Evolutionary conservation across 2,797 vertebrate genomes (phyloP), one percentile per base, ranked within the genome.

Genomic region (Smutsia gigantea): DNA sequence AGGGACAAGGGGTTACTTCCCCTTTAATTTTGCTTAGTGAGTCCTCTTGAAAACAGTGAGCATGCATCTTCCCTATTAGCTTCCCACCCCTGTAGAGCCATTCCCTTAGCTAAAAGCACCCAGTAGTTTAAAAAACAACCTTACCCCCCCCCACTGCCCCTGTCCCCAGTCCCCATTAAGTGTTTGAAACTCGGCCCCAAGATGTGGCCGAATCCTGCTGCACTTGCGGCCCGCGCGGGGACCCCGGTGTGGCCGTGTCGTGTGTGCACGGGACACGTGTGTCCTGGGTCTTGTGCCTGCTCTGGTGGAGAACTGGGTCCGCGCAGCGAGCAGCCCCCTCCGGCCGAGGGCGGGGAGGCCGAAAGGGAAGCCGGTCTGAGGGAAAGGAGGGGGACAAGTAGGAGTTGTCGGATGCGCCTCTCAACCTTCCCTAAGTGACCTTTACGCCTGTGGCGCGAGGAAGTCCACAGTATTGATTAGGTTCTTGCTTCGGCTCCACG

Each of bases 401-500:
- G 92, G 88, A 49, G 66, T 42, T 29, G 53, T 46, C 5, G 6
- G 84, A 64, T 4, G 83, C 87, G 51, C 69, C 71, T 71, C 82
- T 21, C 93, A 83, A 34, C 79, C 87, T 78, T 66, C 90, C 83
- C 83, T 42, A 23, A 72, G 29, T 63, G 97, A 87, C 96, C 94
- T 92, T 90, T 37, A 19, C 37, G 87, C 63, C 89, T 2, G 74
- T 29, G 29, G 85, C 83, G 82, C 74, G 31, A n/a, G 64, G 34
- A 64, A n/a, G 68, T 1, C 18, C 31, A 49, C 93, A 21, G 0
- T 78, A 46, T 64, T 10, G 95, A 57, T 59, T 6, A 27, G 86
- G 66, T 29, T 39, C 68, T 34, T 37, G 55, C 39, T 63, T 31
- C n/a, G 61, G 34, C 37, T n/a, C 74, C 90, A 13, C 82, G 64